Evolutionary conservation across 2,113 vertebrate genomes (phyloP).

Genomic region (Phylloscopus trochilus): DNA sequence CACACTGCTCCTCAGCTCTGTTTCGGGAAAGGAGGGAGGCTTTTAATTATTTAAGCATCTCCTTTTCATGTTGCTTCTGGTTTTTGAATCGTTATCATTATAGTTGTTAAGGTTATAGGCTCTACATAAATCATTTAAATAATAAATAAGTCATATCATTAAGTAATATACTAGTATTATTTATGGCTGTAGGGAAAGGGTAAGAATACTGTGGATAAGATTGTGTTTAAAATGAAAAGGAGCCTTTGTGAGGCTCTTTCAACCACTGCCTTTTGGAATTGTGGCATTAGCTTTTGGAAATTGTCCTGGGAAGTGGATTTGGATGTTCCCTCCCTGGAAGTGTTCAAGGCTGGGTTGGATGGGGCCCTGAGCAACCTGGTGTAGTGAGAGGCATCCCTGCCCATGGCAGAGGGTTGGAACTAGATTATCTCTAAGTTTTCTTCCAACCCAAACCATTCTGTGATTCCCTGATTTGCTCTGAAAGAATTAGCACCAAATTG

Average conservation of each 20-base stretch:
- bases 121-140: slow-evolving; percentile 61
- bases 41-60: slow-evolving; percentile 67
- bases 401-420: neutral
- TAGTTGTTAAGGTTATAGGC: slow-evolving; percentile 55
- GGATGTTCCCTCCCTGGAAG: neutral
- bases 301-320: neutral
- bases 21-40: slow-evolving; percentile 48
- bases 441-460: neutral
- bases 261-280: neutral
- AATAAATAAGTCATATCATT: slow-evolving; percentile 65
- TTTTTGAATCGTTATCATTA: slow-evolving; percentile 56
- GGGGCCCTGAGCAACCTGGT: neutral
- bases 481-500: neutral
- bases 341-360: neutral
- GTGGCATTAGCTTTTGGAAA: neutral
- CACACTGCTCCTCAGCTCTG: neutral
- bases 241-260: neutral
- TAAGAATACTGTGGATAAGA: neutral
- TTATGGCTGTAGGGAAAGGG: slow-evolving; percentile 34
- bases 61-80: slow-evolving; percentile 65
- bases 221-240: neutral
- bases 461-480: neutral
- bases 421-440: neutral
- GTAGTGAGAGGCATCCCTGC: neutral
- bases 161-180: slow-evolving; percentile 50